Percentiles rank a stretch among this genome's conserved stretches.
Evolutionary conservation across 2,797 vertebrate species (phyloP).

Genomic region (Champsocephalus gunnari): DNA sequence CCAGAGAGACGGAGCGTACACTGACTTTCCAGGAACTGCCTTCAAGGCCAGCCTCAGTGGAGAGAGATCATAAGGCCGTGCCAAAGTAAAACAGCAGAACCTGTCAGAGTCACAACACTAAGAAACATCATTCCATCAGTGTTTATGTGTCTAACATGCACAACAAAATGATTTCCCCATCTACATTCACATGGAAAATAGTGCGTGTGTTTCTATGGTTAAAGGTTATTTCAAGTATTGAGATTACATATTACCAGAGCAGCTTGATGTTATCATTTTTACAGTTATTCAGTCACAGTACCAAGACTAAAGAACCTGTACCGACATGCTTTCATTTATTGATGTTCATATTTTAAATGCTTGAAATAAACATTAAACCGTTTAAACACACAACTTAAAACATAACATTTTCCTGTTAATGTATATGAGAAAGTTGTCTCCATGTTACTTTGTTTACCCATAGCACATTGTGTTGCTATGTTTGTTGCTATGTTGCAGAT

Average conservation of each 20-base stretch:
- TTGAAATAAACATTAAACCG: slow-evolving; percentile 1
- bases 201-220: too few species aligned
- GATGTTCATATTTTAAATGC: background rate
- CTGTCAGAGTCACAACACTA: background rate
- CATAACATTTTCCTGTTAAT: background rate
- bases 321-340: background rate
- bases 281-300: background rate
- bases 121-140: too few species aligned
- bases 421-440: slow-evolving; percentile 18
- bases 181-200: too few species aligned
- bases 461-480: slow-evolving; percentile 25
- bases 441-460: background rate
- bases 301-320: background rate
- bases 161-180: too few species aligned
- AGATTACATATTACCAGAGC: too few species aligned
- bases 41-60: slow-evolving; percentile 19
- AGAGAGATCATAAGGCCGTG: slow-evolving; percentile 1
- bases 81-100: slow-evolving; percentile 28
- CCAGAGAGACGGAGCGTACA: slow-evolving; percentile 44
- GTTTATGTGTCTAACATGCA: too few species aligned
- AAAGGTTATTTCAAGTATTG: too few species aligned
- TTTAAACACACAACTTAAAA: background rate
- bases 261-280: too few species aligned
- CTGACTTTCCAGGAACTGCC: slow-evolving; percentile 51
- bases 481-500: slow-evolving; percentile 15